These are phyloP conservation scores for Bilobella aurantiaca DNA, from an alignment of 1,140 invertebrate species.

Conservation along the genomic window DNA sequence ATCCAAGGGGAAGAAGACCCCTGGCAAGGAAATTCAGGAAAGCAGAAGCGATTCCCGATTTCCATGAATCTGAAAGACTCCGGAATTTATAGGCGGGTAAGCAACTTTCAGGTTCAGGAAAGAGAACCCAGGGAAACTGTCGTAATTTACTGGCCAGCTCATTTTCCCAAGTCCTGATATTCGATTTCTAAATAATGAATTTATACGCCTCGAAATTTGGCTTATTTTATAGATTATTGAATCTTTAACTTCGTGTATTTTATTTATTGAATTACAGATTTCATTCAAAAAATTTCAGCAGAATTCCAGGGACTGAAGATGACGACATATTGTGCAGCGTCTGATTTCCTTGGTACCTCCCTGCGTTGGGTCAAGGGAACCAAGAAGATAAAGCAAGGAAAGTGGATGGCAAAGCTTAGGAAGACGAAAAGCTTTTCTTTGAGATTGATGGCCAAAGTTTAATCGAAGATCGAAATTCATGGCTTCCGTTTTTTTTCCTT, in stretches of 20 bases:
- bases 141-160: too few relatives aligned
- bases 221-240: too few relatives aligned
- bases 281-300: too few relatives aligned
- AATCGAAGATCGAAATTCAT: slow-evolving; percentile 35
- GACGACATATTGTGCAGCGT: not conserved
- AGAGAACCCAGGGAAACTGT: not conserved
- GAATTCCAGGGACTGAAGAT: too few relatives aligned
- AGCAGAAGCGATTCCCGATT: slow-evolving; percentile 1
- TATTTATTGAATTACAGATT: too few relatives aligned
- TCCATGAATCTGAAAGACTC: slow-evolving; percentile 2
- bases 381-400: slow-evolving; percentile 21
- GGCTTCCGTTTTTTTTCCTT: slow-evolving; percentile 24
- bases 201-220: too few relatives aligned
- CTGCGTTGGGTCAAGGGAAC: slow-evolving; percentile 7
- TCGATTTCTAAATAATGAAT: too few relatives aligned
- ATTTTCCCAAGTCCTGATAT: too few relatives aligned
- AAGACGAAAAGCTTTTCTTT: slow-evolving; percentile 26
- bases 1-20: not conserved
- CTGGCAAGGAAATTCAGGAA: not conserved
- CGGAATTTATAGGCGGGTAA: slow-evolving; percentile 4
- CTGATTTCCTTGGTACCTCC: not conserved
- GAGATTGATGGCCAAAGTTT: slow-evolving; percentile 35
- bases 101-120: slow-evolving; percentile 3
- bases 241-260: too few relatives aligned
- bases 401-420: slow-evolving; percentile 11